Base-by-base conservation (phyloP, 1,140 invertebrate species). In the Gonioctena quinquepunctata region DNA sequence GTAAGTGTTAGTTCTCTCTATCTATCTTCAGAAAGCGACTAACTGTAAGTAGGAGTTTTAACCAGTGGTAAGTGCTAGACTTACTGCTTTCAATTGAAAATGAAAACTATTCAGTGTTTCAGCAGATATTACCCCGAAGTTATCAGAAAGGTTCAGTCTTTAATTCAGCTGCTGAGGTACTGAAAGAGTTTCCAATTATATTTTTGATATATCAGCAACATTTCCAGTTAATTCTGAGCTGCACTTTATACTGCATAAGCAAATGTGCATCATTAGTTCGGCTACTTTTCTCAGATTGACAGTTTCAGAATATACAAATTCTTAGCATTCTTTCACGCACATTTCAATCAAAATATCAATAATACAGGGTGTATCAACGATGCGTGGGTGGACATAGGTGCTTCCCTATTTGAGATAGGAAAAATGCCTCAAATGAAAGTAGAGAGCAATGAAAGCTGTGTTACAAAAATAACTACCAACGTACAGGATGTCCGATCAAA, bases 1-100 rank as follows among this genome's bases (percentile, higher is more conserved):
- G 84, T 85, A 85, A 85, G 84, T 85, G 82, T 78, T 70, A 56
- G 33, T 65, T 70, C 33, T 67, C 67, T 78, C 50, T 69, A 76
- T 73, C 73, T 76, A 75, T 68, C 76, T 78, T 67, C 73, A 75
- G 66, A 69, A 65, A 56, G 6, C 21, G 13, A 66, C 25, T 59
- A 67, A 67, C 52, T 77, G 70, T 72, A 49, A 73, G 67, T 67
- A 67, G 50, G 52, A 54, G 8, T 21, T 54, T 54, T 54, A 19
- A 21, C 22, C 18, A 11, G 52, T 54, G 52, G 52, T 54, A 54
- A 54, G 52, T 54, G 18, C 11, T 21, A 22, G 18, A 54, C 22
- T 19, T 21, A 54, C 22, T 19, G 18, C 19, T 5, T 1, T 16
- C 1, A 18, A 54, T 54, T 54, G 18, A 54, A 54, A 16, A 54